Evolutionary conservation across 2,113 vertebrate genomes (phyloP).

Genomic region (Zosterops japonicus): DNA sequence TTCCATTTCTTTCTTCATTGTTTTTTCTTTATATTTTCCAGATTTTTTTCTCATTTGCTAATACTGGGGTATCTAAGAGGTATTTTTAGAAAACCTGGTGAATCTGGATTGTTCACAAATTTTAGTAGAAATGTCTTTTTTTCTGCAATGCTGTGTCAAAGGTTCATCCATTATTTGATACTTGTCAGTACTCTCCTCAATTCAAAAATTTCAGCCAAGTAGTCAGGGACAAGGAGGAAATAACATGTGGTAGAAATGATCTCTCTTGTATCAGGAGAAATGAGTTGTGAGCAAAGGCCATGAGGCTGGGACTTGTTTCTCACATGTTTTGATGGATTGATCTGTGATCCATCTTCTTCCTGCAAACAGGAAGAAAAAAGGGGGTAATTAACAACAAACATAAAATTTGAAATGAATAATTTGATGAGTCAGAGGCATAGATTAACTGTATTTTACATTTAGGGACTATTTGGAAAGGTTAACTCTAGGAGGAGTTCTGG

Average conservation of each 20-base stretch:
- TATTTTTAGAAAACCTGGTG: not conserved
- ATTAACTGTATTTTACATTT: constrained; percentile 30
- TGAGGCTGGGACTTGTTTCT: not conserved
- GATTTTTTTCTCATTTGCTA: not conserved
- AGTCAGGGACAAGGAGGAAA: not conserved
- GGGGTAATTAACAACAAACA: not conserved
- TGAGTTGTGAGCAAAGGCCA: not conserved
- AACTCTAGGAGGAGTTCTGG: constrained; percentile 44
- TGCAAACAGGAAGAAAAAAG: constrained; percentile 6
- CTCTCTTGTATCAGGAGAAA: not conserved
- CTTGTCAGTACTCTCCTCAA: not conserved
- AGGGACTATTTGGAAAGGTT: constrained; percentile 23
- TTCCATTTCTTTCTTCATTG: not conserved
- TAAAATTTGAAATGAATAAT: constrained; percentile 19
- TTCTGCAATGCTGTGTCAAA: not conserved
- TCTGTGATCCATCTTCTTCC: not conserved
- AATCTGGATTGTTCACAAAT: not conserved
- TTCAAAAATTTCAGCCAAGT: not conserved
- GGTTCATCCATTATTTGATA: not conserved
- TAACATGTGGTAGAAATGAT: not conserved
- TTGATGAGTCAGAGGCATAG: not conserved
- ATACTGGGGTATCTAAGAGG: not conserved
- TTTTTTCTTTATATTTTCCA: not conserved
- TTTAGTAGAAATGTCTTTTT: not conserved
- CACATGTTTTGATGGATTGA: not conserved